Conservation (phyloP, 2,797 vertebrate genomes). For the Crocidura indochinensis region DNA sequence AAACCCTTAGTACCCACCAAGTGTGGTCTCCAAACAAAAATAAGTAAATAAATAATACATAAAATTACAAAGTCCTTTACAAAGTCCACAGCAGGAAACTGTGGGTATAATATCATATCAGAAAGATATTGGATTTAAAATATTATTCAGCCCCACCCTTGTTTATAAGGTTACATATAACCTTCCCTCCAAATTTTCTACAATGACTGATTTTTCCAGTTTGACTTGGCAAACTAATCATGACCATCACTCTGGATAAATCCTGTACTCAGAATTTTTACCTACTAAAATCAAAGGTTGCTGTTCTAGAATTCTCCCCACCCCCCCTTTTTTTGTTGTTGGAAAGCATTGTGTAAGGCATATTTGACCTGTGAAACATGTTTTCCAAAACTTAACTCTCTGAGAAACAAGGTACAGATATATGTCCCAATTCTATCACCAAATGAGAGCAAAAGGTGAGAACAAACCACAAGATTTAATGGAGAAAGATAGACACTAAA, state of each 20-base stretch:
- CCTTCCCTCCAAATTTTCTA: neutral
- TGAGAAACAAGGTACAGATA: conserved; percentile 21
- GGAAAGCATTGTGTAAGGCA: conserved; percentile 4
- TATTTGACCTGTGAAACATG: neutral
- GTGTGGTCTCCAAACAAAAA: too few relatives aligned
- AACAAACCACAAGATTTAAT: conserved; percentile 15
- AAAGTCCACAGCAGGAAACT: neutral
- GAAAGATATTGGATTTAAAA: too few relatives aligned
- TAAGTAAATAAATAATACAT: too few relatives aligned
- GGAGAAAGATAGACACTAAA: conserved; percentile 51
- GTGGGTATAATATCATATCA: neutral
- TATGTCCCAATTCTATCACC: conserved; percentile 51
- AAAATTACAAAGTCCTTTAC: neutral
- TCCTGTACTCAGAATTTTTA: neutral
- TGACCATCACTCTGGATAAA: neutral
- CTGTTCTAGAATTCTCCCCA: neutral
- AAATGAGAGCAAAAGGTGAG: conserved; percentile 32
- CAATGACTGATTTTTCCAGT: neutral
- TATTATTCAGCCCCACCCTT: neutral
- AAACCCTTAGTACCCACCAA: too few relatives aligned
- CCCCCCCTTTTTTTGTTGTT: neutral
- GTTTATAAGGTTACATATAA: neutral
- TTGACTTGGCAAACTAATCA: conserved; percentile 31
- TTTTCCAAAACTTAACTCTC: conserved; percentile 48
- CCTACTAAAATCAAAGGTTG: neutral